Conservation (phyloP, 2,113 vertebrate species). For the Lates calcarifer region DNA sequence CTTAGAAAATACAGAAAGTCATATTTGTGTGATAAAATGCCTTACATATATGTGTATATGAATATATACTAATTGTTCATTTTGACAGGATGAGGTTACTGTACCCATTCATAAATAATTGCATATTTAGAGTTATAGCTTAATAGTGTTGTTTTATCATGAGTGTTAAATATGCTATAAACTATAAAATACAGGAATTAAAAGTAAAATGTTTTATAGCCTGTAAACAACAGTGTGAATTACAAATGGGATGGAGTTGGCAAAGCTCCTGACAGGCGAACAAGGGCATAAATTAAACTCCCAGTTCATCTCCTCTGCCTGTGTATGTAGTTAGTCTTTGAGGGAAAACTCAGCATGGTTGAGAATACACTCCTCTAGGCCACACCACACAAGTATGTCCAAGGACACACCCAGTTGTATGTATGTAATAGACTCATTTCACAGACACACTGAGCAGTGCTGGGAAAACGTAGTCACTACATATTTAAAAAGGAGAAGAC, state of each 20-base stretch:
- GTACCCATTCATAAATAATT: constrained; percentile 43
- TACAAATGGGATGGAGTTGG: constrained; percentile 37
- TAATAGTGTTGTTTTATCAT: constrained; percentile 54
- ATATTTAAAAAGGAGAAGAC: neutral
- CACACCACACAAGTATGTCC: constrained; percentile 9
- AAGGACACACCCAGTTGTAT: constrained; percentile 16
- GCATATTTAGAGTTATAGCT: constrained; percentile 30
- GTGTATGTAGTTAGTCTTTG: constrained; percentile 4
- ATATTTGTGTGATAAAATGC: neutral
- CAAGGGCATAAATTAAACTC: constrained; percentile 23
- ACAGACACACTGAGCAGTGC: neutral
- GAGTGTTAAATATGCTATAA: constrained; percentile 49
- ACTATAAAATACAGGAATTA: constrained; percentile 61
- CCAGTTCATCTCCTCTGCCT: neutral
- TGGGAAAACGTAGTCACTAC: neutral
- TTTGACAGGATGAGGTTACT: constrained; percentile 19
- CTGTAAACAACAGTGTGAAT: constrained; percentile 54
- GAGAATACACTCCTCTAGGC: neutral
- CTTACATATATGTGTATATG: neutral
- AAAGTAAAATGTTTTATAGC: constrained; percentile 59
- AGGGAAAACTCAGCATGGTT: neutral
- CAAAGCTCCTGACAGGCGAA: constrained; percentile 39
- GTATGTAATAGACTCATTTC: neutral
- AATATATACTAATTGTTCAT: constrained; percentile 14
- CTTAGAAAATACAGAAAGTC: neutral